Evolutionary conservation across 2,113 vertebrate genomes (phyloP).

Genomic region (Pollachius pollachius): DNA sequence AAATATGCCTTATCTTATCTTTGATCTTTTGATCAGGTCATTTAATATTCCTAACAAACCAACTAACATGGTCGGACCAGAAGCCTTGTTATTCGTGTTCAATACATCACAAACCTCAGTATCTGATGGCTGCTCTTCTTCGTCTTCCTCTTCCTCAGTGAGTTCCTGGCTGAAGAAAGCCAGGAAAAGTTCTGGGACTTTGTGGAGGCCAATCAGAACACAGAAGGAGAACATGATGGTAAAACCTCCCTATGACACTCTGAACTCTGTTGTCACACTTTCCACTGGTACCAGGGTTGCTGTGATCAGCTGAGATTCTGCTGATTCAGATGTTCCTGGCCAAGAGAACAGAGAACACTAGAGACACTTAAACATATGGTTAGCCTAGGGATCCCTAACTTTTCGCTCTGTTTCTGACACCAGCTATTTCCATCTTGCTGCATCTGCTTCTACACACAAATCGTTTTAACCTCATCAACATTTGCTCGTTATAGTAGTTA

Average conservation of each 20-base stretch:
- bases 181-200: constrained; percentile 97
- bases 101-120: constrained; percentile 1
- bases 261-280: constrained; percentile 33
- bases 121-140: constrained; percentile 9
- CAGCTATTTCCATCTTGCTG: too few species aligned
- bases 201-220: constrained; percentile 85
- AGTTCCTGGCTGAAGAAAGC: constrained; percentile 95
- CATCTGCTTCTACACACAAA: too few species aligned
- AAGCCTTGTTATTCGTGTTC: background rate
- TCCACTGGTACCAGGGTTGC: constrained; percentile 10
- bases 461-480: too few species aligned
- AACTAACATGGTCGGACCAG: background rate
- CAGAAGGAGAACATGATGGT: constrained; percentile 82
- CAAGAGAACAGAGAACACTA: too few species aligned
- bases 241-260: constrained; percentile 41
- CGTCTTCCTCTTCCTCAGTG: constrained; percentile 72
- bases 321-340: background rate
- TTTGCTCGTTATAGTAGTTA: too few species aligned
- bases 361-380: too few species aligned
- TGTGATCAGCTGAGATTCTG: constrained; percentile 29
- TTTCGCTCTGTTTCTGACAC: too few species aligned
- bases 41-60: background rate
- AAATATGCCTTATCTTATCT: too few species aligned
- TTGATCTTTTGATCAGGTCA: too few species aligned
- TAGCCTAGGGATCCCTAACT: too few species aligned